Percentiles rank a stretch among this genome's conserved stretches.
These are phyloP conservation scores for Crossocerus cetratus DNA, from an alignment of 2,888 invertebrate species.

Conservation along the genomic window DNA sequence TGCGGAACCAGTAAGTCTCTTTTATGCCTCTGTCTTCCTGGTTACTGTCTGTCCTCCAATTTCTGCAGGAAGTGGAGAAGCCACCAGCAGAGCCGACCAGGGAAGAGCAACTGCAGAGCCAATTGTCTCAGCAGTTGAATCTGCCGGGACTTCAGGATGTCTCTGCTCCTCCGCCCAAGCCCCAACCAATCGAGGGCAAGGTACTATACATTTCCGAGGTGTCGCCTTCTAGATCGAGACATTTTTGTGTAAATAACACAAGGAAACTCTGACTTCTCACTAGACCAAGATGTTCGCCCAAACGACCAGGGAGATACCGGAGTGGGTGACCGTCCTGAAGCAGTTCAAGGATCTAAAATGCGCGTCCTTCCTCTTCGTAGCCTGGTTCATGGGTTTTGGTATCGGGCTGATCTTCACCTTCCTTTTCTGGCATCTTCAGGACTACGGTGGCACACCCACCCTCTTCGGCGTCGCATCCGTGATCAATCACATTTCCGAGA, in stretches of 20 bases:
- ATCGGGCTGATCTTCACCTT: conserved; percentile 99
- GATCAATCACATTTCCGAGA: conserved; percentile 99
- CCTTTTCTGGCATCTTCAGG: conserved; percentile 98
- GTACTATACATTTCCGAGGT: conserved; percentile 61
- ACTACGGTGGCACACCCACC: conserved; percentile 97
- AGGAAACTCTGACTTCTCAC: conserved; percentile 38
- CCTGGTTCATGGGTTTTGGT: conserved; percentile 99
- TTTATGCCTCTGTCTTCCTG: neutral
- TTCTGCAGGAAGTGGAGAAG: conserved; percentile 71
- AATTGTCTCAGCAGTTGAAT: conserved; percentile 89
- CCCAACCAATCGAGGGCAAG: conserved; percentile 78
- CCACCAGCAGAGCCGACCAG: conserved; percentile 78
- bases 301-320: conserved; percentile 92
- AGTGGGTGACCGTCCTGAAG: conserved; percentile 94
- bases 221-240: too few species aligned
- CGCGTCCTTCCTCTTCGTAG: conserved; percentile 94
- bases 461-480: conserved; percentile 99
- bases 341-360: conserved; percentile 95
- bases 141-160: conserved; percentile 87
- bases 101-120: conserved; percentile 90
- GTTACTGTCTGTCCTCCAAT: neutral
- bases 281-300: conserved; percentile 96
- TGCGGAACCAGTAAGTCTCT: conserved; percentile 66
- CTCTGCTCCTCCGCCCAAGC: conserved; percentile 77
- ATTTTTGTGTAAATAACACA: neutral